Evolutionary conservation across 2,888 invertebrate genomes (phyloP), one percentile per base, ranked within the genome.

Genomic region (Orthosia gothica): DNA sequence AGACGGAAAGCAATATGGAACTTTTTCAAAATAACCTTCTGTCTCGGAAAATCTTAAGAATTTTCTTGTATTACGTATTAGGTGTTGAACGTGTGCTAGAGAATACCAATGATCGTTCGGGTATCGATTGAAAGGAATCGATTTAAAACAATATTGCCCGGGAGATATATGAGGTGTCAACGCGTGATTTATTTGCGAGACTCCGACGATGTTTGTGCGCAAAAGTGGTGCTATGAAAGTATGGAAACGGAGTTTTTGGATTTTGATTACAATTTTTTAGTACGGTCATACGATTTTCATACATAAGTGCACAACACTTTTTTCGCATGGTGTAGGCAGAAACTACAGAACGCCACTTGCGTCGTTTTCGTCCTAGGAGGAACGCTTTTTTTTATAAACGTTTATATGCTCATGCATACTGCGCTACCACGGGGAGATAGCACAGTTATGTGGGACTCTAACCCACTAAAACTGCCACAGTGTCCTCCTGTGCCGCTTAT

Each of bases 101-200:
- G 88, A 86, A 86, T 86, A 86, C 77, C 84, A 88, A 87, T 90
- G 89, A 91, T 91, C 87, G 90, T 92, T 79, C 69, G 82, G 67
- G 84, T 89, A 84, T 83, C 77, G 85, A 87, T 86, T 87, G 86
- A 84, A 89, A 84, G 82, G 82, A 83, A 84, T 86, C 86, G 86
- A 85, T 89, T 85, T 89, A 89, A 89, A 91, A 92, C 92, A 93
- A 92, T 93, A 93, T 94, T 90, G 88, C 83, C 75, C 85, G 77
- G 75, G 87, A 93, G 94, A 96, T 95, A 94, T 94, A 95, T 93
- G 92, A 93, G 90, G 92, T 95, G 95, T 93, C 95, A 91, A 84
- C 68, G 74, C 74, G 88, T 95, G 95, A 95, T 95, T 95, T 95
- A 95, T 95, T 90, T 89, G 89, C 87, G 88, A 85, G 89, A 84